Evolutionary conservation across 2,888 invertebrate genomes (phyloP), one percentile per base, ranked within the genome.

Genomic region (Bhutanitis thaidina): DNA sequence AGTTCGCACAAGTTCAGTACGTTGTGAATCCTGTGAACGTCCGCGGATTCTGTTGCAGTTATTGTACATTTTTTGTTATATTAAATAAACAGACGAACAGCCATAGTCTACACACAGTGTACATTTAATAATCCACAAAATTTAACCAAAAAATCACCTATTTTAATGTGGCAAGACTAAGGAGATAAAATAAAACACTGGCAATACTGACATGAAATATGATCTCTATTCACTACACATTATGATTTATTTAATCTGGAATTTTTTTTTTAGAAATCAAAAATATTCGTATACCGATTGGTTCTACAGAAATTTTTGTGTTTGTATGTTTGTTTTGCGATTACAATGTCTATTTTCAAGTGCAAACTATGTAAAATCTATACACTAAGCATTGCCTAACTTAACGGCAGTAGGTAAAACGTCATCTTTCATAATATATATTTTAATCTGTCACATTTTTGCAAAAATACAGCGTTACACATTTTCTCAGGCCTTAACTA

Each of bases 381-480:
- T 34, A 32, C n/a, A 20, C 44, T 43, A 46, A 51, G 48, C 52
- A 25, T 44, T 37, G 25, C 47, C 29, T 56, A 55, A 52, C 52
- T 30, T 30, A 30, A 54, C 56, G 61, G 56, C 59, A 61, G 58
- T 58, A 54, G 50, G 59, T 49, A 53, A 45, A 52, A 55, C 51
- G 45, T 55, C 8, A 55, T 43, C 47, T 58, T 53, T 54, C 45
- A 57, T 48, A n/a, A n/a, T n/a, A 59, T 52, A 56, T 38, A 49
- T 48, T n/a, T 48, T 47, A 52, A 36, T 57, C 47, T 51, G 47
- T 64, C 59, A 64, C 54, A 60, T 64, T 65, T 71, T 75, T 84
- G 86, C 85, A 85, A 85, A 85, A 85, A 84, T 84, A 85, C 80
- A 78, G 80, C 77, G 65, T 64, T 65, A 59, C 37, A 43, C 43